These are phyloP conservation scores for Meandrusa payeni DNA, from an alignment of 2,888 invertebrate genomes.

Conservation along the genomic window DNA sequence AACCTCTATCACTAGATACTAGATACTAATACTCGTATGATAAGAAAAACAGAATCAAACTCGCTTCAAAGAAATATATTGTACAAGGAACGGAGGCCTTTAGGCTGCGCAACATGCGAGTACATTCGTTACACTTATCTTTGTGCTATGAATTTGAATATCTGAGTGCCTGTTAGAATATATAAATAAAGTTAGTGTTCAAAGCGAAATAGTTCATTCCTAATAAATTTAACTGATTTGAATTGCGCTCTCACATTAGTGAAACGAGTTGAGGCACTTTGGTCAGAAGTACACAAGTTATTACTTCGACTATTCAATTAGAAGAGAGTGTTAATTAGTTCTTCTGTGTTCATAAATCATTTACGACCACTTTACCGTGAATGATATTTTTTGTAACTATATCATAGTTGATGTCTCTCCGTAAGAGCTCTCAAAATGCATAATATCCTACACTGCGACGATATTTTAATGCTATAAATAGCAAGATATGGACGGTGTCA, in stretches of 20 bases:
- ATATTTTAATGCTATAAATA: too few species aligned
- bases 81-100: conserved; percentile 29
- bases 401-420: too few species aligned
- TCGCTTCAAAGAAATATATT: conserved; percentile 23
- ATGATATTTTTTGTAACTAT: too few species aligned
- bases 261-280: conserved; percentile 64
- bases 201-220: conserved; percentile 69
- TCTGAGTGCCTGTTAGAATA: conserved; percentile 60
- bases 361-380: too few species aligned
- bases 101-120: conserved; percentile 34
- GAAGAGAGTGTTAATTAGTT: conserved; percentile 41
- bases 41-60: too few species aligned
- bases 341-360: background rate
- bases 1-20: too few species aligned
- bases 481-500: too few species aligned
- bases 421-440: too few species aligned
- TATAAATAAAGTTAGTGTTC: conserved; percentile 66
- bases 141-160: conserved; percentile 52
- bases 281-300: conserved; percentile 71
- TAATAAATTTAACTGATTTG: conserved; percentile 76
- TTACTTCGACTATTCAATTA: conserved; percentile 70
- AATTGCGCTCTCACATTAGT: conserved; percentile 74
- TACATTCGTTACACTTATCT: conserved; percentile 51
- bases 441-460: too few species aligned
- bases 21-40: too few species aligned